Evolutionary conservation across 2,888 invertebrate genomes (phyloP).

Genomic region (Orthosia incerta): DNA sequence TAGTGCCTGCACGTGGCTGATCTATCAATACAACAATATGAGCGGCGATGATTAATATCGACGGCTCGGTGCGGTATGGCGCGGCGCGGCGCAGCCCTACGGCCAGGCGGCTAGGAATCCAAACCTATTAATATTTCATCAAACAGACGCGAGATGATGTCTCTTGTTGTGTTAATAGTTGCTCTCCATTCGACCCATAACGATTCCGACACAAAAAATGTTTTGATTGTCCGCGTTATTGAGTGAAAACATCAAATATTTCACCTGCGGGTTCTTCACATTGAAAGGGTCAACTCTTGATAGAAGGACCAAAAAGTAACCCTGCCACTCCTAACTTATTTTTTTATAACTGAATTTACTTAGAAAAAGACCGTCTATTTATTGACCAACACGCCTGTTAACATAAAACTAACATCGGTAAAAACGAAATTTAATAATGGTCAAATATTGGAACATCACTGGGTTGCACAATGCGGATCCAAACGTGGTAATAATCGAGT

Average conservation of each 20-base stretch:
- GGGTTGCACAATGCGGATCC: constrained; percentile 20
- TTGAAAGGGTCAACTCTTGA: background rate
- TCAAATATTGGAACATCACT: constrained; percentile 25
- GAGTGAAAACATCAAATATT: constrained; percentile 75
- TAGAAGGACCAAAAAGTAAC: background rate
- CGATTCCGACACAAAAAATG: constrained; percentile 70
- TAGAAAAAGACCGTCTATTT: background rate
- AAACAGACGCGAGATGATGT: constrained; percentile 76
- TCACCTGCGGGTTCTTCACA: constrained; percentile 52
- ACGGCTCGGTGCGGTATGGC: constrained; percentile 54
- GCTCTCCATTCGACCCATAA: constrained; percentile 66
- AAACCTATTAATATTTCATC: constrained; percentile 87
- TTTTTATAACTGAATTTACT: too few relatives aligned
- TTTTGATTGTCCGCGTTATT: constrained; percentile 73
- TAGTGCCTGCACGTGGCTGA: constrained; percentile 61
- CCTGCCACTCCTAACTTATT: background rate
- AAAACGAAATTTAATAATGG: background rate
- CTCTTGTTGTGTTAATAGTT: constrained; percentile 75
- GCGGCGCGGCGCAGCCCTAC: constrained; percentile 36
- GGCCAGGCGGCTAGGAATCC: constrained; percentile 75
- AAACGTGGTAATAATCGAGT: constrained; percentile 45
- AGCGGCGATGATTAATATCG: constrained; percentile 82
- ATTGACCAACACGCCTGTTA: constrained; percentile 1
- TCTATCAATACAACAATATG: constrained; percentile 74
- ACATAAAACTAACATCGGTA: constrained; percentile 19